phyloP scores from a whole-genome alignment of 2,888 invertebrate genomes.

The Nesidiocoris tenuis region DNA sequence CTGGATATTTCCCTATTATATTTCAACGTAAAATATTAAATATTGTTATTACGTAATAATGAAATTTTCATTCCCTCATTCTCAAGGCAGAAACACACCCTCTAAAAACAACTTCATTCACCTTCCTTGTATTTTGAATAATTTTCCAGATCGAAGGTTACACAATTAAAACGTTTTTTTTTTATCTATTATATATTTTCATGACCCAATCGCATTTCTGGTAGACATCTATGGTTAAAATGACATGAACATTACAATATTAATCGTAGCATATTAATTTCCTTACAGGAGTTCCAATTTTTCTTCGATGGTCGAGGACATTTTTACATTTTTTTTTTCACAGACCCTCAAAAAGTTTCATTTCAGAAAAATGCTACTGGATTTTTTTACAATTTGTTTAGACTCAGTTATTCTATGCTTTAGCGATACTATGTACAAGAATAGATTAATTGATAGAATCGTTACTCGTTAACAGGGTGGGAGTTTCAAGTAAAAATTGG shows the following conservation, averaged over 20 bases:
- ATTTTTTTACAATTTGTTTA: constrained; percentile 15
- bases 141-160: too few relatives aligned
- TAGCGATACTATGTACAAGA: not conserved
- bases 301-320: constrained; percentile 17
- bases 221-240: constrained; percentile 46
- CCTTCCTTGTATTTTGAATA: too few relatives aligned
- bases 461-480: not conserved
- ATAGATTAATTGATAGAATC: not conserved
- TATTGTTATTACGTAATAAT: too few relatives aligned
- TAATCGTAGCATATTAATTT: constrained; percentile 34
- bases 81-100: too few relatives aligned
- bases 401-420: not conserved
- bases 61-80: too few relatives aligned
- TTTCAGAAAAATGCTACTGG: not conserved
- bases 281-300: constrained; percentile 29
- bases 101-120: too few relatives aligned
- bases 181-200: constrained; percentile 35
- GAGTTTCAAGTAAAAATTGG: not conserved
- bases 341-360: constrained; percentile 25
- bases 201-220: constrained; percentile 32
- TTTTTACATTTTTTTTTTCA: constrained; percentile 39
- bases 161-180: too few relatives aligned
- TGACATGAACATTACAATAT: constrained; percentile 46
- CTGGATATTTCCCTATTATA: too few relatives aligned
- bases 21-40: too few relatives aligned